These are phyloP conservation scores for Zaprionus gabonicus DNA, from an alignment of 1,140 invertebrate species.

Conservation along the genomic window DNA sequence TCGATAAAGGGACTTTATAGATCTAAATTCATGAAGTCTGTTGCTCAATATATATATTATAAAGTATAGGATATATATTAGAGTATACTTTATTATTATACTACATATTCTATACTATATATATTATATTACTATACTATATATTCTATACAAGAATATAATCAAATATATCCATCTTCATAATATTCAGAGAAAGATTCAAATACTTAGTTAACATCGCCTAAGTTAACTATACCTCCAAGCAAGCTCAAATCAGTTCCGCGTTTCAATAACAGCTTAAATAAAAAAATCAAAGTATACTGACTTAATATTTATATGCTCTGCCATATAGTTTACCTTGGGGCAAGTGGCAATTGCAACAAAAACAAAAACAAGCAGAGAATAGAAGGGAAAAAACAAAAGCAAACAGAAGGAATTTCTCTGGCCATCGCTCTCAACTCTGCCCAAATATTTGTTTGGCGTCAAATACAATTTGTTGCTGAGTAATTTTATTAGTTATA, in stretches of 20 bases:
- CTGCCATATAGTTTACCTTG: not conserved
- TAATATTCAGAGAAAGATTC: too few species aligned
- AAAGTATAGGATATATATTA: too few species aligned
- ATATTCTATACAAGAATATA: too few species aligned
- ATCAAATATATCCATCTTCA: too few species aligned
- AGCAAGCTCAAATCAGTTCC: not conserved
- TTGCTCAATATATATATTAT: too few species aligned
- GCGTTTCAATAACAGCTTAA: not conserved
- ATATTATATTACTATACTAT: too few species aligned
- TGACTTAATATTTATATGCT: not conserved
- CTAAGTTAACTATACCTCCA: not conserved
- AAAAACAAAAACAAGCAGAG: not conserved
- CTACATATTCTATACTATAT: too few species aligned
- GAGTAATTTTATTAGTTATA: conserved; percentile 63
- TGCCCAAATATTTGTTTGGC: conserved; percentile 34
- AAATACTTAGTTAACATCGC: not conserved
- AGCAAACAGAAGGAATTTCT: conserved; percentile 22
- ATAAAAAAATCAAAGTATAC: not conserved
- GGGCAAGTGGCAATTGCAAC: not conserved
- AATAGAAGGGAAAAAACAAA: not conserved
- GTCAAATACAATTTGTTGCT: conserved; percentile 54
- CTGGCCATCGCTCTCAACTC: not conserved
- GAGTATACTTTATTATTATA: too few species aligned
- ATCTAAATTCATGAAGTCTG: too few species aligned
- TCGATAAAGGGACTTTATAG: too few species aligned